phyloP scores from a whole-genome alignment of 2,113 vertebrate species.

The Pteronura brasiliensis region DNA sequence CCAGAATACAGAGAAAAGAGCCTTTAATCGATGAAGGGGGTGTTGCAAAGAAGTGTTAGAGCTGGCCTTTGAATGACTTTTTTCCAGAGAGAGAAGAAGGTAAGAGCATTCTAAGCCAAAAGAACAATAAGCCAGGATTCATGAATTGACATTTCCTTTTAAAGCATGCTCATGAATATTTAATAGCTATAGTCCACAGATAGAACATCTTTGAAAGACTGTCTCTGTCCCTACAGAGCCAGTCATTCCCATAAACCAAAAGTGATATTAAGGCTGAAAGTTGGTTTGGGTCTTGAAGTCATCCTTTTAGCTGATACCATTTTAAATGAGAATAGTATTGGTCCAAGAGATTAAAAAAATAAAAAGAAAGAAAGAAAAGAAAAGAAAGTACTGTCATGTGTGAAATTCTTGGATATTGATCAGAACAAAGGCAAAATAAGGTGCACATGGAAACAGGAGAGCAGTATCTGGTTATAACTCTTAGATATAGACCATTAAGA shows the following conservation, averaged over 20 bases:
- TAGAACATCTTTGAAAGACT: background rate
- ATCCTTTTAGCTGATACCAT: background rate
- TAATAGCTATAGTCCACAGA: background rate
- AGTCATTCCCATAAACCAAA: background rate
- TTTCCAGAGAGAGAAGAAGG: background rate
- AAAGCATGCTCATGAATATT: background rate
- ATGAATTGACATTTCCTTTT: background rate
- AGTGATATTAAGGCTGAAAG: background rate
- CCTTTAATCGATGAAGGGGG: background rate
- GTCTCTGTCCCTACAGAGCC: no score
- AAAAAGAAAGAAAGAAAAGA: no score
- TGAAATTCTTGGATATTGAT: background rate
- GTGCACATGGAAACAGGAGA: background rate
- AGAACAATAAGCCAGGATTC: background rate
- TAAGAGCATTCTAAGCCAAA: background rate
- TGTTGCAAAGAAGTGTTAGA: background rate
- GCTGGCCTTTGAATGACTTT: background rate
- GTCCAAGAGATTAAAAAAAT: background rate
- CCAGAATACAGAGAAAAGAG: background rate
- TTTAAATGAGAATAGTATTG: background rate
- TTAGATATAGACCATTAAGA: background rate
- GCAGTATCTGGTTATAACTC: background rate
- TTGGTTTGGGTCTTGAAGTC: background rate
- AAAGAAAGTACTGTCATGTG: background rate
- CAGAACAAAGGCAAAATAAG: background rate